A percentile compares a stretch with the other conserved stretches of the same genome.
These are phyloP conservation scores for Hemitrygon akajei DNA, from an alignment of 2,797 vertebrate genomes.

Conservation along the genomic window DNA sequence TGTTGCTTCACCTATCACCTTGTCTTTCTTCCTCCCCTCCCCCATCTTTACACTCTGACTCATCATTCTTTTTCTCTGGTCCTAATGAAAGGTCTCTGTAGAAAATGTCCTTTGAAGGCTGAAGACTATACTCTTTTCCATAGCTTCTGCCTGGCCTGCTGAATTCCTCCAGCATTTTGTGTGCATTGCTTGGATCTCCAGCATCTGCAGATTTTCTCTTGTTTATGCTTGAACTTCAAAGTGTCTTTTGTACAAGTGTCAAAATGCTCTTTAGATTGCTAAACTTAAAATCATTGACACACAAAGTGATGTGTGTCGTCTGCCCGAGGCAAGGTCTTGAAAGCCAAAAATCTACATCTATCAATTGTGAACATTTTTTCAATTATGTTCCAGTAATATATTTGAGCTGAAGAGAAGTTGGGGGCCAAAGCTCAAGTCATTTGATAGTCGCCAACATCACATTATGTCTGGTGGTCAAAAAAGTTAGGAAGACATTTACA, in stretches of 20 bases:
- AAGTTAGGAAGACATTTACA: not conserved
- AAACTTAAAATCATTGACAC: not conserved
- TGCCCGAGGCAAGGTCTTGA: not conserved
- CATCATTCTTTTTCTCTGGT: too few species aligned
- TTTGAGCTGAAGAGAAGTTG: not conserved
- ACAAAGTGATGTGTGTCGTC: not conserved
- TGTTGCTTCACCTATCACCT: too few species aligned
- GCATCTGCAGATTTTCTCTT: too few species aligned
- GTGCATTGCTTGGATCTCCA: too few species aligned
- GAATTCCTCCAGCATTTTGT: too few species aligned
- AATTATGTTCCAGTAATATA: not conserved
- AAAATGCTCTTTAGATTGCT: not conserved
- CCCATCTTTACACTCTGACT: too few species aligned
- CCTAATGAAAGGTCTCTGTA: too few species aligned
- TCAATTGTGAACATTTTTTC: not conserved
- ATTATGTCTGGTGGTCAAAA: not conserved
- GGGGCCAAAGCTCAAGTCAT: not conserved
- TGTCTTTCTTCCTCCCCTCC: too few species aligned
- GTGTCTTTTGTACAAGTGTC: not conserved
- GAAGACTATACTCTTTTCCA: too few species aligned
- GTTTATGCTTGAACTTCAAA: not conserved
- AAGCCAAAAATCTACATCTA: not conserved
- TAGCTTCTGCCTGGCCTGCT: too few species aligned
- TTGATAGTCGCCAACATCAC: not conserved
- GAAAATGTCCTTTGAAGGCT: too few species aligned